Percentiles rank a stretch among this genome's conserved stretches.
phyloP scores from a whole-genome alignment of 2,888 invertebrate species.

The Eupithecia centaureata region DNA sequence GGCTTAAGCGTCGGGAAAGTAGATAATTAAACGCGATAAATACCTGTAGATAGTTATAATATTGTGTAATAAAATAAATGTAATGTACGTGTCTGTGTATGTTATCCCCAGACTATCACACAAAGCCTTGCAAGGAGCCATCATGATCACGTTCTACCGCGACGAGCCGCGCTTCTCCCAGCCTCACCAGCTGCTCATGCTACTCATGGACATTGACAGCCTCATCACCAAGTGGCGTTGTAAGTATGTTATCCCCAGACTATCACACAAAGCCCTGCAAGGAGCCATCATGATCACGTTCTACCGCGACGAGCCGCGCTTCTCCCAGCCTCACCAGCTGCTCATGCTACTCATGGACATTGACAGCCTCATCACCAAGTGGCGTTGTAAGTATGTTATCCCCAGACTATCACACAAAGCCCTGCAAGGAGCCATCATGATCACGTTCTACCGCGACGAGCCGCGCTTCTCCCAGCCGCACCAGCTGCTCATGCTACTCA shows the following conservation, averaged over 20 bases:
- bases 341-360: slow-evolving; percentile 96
- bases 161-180: slow-evolving; percentile 99
- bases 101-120: background rate
- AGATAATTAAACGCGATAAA: too few species aligned
- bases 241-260: slow-evolving; percentile 81
- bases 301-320: slow-evolving; percentile 98
- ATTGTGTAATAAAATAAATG: too few species aligned
- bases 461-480: slow-evolving; percentile 99
- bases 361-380: slow-evolving; percentile 98
- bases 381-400: slow-evolving; percentile 93
- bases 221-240: slow-evolving; percentile 99
- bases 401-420: background rate
- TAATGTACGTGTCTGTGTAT: too few species aligned
- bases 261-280: slow-evolving; percentile 72
- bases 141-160: slow-evolving; percentile 98
- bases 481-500: slow-evolving; percentile 95
- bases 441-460: slow-evolving; percentile 98
- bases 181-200: too few species aligned
- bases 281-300: slow-evolving; percentile 99
- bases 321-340: too few species aligned
- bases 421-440: slow-evolving; percentile 97
- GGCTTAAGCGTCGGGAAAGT: too few species aligned
- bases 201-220: slow-evolving; percentile 99
- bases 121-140: slow-evolving; percentile 90
- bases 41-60: too few species aligned